Evolutionary conservation across 2,113 vertebrate genomes (phyloP).

Genomic region (Natator depressus): DNA sequence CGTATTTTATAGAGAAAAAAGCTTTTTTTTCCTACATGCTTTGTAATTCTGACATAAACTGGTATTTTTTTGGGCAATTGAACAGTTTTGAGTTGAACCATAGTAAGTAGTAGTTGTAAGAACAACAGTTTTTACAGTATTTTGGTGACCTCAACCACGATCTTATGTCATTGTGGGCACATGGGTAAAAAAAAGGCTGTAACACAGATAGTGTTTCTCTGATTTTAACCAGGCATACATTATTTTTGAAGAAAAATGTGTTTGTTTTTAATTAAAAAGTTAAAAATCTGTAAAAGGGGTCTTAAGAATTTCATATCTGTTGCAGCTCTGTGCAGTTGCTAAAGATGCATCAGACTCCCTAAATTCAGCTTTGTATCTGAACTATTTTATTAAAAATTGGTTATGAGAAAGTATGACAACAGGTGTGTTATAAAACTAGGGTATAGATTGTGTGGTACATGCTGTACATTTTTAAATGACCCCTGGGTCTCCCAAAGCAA

Average conservation of each 20-base stretch:
- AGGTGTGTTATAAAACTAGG: background rate
- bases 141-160: background rate
- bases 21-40: background rate
- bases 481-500: constrained; percentile 61
- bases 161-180: background rate
- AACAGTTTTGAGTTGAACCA: background rate
- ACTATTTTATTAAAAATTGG: background rate
- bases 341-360: background rate
- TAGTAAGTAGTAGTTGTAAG: background rate
- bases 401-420: constrained; percentile 22
- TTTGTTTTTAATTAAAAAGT: background rate
- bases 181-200: background rate
- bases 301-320: background rate
- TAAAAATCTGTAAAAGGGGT: background rate
- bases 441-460: constrained; percentile 28
- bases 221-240: background rate
- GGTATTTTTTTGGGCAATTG: background rate
- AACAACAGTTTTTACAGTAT: background rate
- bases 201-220: background rate
- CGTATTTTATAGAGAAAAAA: background rate
- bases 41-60: background rate
- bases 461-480: constrained; percentile 59
- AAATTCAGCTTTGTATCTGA: background rate
- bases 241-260: background rate
- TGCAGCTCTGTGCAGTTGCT: background rate